Conservation (phyloP, 2,113 vertebrate genomes). For the Urocynchramus pylzowi region DNA sequence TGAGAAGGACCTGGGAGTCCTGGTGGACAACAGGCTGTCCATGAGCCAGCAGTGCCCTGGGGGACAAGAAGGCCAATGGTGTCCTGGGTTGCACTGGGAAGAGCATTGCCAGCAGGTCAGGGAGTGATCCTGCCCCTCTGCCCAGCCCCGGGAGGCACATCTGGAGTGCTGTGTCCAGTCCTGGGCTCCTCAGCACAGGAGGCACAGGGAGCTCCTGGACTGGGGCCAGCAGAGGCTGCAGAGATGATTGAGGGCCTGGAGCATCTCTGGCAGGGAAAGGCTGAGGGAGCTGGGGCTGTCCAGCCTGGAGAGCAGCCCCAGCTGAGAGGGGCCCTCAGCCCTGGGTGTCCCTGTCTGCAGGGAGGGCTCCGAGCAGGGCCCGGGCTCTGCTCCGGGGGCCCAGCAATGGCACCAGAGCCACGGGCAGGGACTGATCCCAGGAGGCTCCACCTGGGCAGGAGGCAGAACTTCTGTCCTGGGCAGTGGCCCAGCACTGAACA, state of each 20-base stretch:
- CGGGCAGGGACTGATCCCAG: not conserved
- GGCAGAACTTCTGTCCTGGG: not conserved
- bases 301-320: not conserved
- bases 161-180: not conserved
- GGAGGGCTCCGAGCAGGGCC: not conserved
- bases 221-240: fast-evolving
- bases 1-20: not conserved
- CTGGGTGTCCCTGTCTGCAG: not conserved
- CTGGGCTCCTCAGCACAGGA: not conserved
- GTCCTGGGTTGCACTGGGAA: not conserved
- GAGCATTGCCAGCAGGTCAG: not conserved
- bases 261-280: not conserved
- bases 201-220: not conserved
- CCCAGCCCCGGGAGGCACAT: not conserved
- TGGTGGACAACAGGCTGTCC: not conserved
- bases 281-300: not conserved
- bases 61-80: not conserved
- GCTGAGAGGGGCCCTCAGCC: not conserved
- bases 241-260: not conserved
- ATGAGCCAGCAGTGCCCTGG: not conserved
- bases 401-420: not conserved
- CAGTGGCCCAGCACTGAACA: not conserved
- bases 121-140: not conserved
- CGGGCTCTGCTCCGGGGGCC: not conserved
- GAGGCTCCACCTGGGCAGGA: not conserved